Base-by-base conservation (phyloP, 2,888 invertebrate genomes). In the Neelides folsomi region DNA sequence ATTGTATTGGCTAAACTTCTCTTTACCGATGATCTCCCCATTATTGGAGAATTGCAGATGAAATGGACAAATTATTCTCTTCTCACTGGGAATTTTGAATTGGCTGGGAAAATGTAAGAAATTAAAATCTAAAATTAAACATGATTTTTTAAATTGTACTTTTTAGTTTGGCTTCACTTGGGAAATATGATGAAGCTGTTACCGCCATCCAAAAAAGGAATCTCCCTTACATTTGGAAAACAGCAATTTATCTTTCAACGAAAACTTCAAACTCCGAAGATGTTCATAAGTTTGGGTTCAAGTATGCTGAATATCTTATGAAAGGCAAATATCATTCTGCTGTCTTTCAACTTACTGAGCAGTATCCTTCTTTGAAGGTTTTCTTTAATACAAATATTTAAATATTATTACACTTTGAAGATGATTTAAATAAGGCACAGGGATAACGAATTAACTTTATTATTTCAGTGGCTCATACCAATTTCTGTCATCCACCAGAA, bases 91-190 rank as follows among this genome's bases (percentile, higher is more conserved):
- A 68, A 69, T 51, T 68, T 66, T 54, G 72, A 72, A 60, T 66
- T 68, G 34, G 71, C 71, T 20, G 69, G 70, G 5, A 72, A 71
- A 66, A 71, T 71, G 68, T 71, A 63, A 49, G 64, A 41, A 3
- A 45, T n/a, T n/a, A n/a, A 38, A 49, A 35, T 40, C 19, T 43
- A 9, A 18, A 43, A 27, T 5, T 62, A 60, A 13, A 53, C 66
- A 37, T 20, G n/a, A 15, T 13, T 10, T 13, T 42, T 52, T 53
- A 10, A 36, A 37, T 47, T 10, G 38, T n/a, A n/a, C 12, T 15
- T 15, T 12, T 41, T 38, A 52, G 52, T 15, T 49, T 41, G 19
- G 52, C 52, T 39, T 54, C 59, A 1, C 46, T 54, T 37, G 50
- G 50, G 10, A 16, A 48, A n/a, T 54, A 51, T 45, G 40, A 20